Evolutionary conservation across 53 echinoderm and acorn worm species (phyloP).

Genomic region (Stichopus horrens): DNA sequence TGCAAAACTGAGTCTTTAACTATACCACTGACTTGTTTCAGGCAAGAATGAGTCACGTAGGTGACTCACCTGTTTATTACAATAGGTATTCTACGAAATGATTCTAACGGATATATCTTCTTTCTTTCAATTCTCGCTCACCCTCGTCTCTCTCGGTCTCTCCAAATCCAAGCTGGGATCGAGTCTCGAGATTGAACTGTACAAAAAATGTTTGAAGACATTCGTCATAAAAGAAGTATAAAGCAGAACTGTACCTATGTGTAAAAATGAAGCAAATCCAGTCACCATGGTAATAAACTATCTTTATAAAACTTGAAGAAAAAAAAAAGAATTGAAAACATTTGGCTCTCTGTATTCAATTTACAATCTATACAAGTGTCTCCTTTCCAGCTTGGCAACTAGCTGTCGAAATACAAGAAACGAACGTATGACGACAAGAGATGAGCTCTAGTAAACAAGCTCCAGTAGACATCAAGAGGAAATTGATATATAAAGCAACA

Average conservation of each 20-base stretch:
- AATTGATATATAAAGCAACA: neutral
- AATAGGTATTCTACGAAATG: neutral
- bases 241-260: neutral
- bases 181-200: neutral
- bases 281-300: neutral
- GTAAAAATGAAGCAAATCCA: neutral
- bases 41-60: neutral
- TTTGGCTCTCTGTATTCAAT: neutral
- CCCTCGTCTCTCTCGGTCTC: neutral
- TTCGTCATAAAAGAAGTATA: neutral
- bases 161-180: neutral
- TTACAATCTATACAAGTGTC: neutral
- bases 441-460: neutral
- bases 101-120: neutral
- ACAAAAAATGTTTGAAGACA: neutral
- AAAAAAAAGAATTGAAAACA: neutral
- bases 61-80: conserved; percentile 13
- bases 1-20: no score
- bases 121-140: neutral
- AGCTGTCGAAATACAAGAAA: neutral
- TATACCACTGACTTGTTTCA: neutral
- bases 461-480: neutral
- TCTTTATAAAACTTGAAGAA: neutral
- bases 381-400: no score
- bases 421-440: neutral